Percentiles rank a stretch among this genome's conserved stretches.
phyloP scores from a whole-genome alignment of 2,888 invertebrate genomes.

The Chrysomela aeneicollis region DNA sequence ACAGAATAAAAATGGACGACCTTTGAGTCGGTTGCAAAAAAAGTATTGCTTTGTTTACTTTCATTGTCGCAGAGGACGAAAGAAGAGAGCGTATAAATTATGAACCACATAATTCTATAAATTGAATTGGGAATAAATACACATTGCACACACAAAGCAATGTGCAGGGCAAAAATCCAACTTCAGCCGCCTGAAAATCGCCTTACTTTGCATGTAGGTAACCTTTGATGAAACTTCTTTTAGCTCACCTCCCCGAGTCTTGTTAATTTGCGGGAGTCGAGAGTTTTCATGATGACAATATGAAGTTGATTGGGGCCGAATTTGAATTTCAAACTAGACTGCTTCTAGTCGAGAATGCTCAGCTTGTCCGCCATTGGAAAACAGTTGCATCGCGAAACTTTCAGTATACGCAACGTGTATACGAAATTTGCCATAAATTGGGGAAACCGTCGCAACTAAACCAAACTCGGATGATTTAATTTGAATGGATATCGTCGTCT shows the following conservation, averaged over 20 bases:
- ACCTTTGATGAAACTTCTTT: background rate
- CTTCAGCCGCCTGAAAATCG: no score
- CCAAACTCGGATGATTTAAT: slow-evolving; percentile 17
- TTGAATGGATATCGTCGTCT: background rate
- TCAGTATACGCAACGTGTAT: background rate
- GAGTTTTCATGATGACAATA: slow-evolving; percentile 2
- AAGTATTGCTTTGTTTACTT: no score
- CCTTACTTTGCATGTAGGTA: no score
- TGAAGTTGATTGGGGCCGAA: background rate
- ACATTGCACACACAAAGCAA: no score
- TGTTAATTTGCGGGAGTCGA: background rate
- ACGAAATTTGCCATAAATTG: slow-evolving; percentile 12
- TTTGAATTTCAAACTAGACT: slow-evolving; percentile 1
- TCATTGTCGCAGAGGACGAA: no score
- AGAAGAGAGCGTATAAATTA: no score
- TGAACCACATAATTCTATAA: no score
- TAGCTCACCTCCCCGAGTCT: background rate
- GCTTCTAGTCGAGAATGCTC: background rate
- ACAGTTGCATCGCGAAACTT: background rate
- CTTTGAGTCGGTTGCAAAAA: no score
- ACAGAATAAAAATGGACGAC: no score
- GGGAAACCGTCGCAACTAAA: background rate
- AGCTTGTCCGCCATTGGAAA: background rate
- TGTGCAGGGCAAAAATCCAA: no score
- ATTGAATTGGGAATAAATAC: no score